Evolutionary conservation across 1,140 invertebrate genomes (phyloP).

Genomic region (Ceratosolen solmsi): DNA sequence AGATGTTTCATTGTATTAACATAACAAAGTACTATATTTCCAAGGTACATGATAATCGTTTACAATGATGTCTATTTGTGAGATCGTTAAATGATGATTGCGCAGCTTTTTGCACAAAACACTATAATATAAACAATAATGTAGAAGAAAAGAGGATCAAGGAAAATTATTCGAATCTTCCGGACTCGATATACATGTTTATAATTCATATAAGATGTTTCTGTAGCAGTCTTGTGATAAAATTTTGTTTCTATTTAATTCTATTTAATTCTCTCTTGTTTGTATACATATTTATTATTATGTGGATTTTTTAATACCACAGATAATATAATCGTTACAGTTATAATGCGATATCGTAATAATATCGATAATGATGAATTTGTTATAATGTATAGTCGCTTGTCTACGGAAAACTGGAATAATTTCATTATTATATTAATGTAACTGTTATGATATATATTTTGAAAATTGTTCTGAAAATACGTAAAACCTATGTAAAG

Average conservation of each 20-base stretch:
- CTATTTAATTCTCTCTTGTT: not conserved
- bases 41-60: conserved; percentile 72
- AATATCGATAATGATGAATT: conserved; percentile 8
- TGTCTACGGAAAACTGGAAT: conserved; percentile 37
- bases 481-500: not conserved
- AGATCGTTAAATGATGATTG: conserved; percentile 61
- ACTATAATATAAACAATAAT: conserved; percentile 53
- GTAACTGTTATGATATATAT: conserved; percentile 23
- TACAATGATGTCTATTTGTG: conserved; percentile 70
- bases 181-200: not conserved
- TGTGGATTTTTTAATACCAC: not conserved
- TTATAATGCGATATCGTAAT: conserved; percentile 28
- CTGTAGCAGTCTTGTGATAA: conserved; percentile 47
- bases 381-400: conserved; percentile 9
- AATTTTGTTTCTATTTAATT: conserved; percentile 17
- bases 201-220: conserved; percentile 4
- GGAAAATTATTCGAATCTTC: conserved; percentile 38
- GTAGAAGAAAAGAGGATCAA: conserved; percentile 20
- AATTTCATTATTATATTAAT: conserved; percentile 16
- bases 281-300: conserved; percentile 18
- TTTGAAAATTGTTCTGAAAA: not conserved
- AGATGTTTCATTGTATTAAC: conserved; percentile 71
- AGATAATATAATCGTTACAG: conserved; percentile 29
- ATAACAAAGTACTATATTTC: conserved; percentile 74
- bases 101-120: conserved; percentile 63